Conservation (phyloP, 2,797 vertebrate genomes). For the Ciconia nigra region DNA sequence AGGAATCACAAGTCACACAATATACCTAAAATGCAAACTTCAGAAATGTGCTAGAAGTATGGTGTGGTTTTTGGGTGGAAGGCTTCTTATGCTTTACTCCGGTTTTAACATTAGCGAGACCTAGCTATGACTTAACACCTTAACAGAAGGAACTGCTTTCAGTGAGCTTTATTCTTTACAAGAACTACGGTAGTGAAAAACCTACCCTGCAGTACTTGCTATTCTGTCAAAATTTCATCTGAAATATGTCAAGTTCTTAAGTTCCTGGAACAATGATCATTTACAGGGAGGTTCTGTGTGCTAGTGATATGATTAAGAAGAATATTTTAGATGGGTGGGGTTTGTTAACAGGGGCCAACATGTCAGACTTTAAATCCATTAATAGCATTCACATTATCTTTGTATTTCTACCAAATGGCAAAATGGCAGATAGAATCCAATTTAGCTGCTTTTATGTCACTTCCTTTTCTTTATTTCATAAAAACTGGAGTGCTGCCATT, state of each 20-base stretch:
- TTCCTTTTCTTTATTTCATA: slow-evolving; percentile 37
- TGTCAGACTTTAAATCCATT: not conserved
- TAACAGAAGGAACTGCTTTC: not conserved
- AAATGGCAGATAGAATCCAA: slow-evolving; percentile 45
- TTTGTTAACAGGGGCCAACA: not conserved
- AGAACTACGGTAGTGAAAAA: not conserved
- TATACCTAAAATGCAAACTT: not conserved
- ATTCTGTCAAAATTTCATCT: not conserved
- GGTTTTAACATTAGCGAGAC: not conserved
- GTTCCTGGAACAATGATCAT: not conserved
- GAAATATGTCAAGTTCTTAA: not conserved
- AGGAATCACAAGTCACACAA: not conserved
- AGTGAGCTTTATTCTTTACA: not conserved
- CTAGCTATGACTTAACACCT: not conserved
- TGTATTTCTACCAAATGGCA: slow-evolving; percentile 37
- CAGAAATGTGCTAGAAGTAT: not conserved
- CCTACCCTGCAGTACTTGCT: not conserved
- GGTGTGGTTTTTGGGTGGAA: not conserved
- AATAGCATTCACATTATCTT: not conserved
- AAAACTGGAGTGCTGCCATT: slow-evolving; percentile 32
- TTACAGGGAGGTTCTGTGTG: not conserved
- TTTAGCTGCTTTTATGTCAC: slow-evolving; percentile 31
- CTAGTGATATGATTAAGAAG: not conserved
- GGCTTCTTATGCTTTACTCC: not conserved
- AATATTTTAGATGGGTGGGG: not conserved